Evolutionary conservation across 2,888 invertebrate species (phyloP).

Genomic region (Aphodius sticticus): DNA sequence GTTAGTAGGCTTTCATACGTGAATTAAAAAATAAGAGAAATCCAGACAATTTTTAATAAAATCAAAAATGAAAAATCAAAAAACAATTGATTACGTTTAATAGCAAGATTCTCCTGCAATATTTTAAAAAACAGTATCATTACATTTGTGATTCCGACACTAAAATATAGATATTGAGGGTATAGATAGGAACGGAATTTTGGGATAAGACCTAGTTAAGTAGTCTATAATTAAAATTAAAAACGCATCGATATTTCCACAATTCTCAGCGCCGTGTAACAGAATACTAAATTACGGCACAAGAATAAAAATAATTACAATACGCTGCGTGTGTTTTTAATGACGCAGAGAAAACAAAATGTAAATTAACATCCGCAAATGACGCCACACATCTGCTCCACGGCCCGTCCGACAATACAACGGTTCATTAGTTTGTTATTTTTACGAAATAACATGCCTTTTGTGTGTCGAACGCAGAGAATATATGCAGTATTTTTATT

Average conservation of each 20-base stretch:
- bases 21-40: too few relatives aligned
- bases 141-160: too few relatives aligned
- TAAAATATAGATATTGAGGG: too few relatives aligned
- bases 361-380: slow-evolving; percentile 4
- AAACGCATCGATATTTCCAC: neutral
- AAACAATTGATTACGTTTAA: too few relatives aligned
- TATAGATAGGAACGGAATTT: too few relatives aligned
- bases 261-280: neutral
- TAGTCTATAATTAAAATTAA: too few relatives aligned
- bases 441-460: neutral
- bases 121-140: too few relatives aligned
- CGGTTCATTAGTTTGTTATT: neutral
- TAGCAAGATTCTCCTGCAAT: too few relatives aligned
- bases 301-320: neutral
- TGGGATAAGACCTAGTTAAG: too few relatives aligned
- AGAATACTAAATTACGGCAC: neutral
- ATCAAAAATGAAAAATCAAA: too few relatives aligned
- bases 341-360: neutral
- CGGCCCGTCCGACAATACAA: neutral
- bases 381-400: neutral
- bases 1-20: too few relatives aligned
- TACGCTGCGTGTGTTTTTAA: neutral
- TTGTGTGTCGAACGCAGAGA: neutral
- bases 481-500: neutral
- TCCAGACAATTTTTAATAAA: too few relatives aligned